Conservation (phyloP, 2,797 vertebrate genomes). For the Molossus alvarezi region DNA sequence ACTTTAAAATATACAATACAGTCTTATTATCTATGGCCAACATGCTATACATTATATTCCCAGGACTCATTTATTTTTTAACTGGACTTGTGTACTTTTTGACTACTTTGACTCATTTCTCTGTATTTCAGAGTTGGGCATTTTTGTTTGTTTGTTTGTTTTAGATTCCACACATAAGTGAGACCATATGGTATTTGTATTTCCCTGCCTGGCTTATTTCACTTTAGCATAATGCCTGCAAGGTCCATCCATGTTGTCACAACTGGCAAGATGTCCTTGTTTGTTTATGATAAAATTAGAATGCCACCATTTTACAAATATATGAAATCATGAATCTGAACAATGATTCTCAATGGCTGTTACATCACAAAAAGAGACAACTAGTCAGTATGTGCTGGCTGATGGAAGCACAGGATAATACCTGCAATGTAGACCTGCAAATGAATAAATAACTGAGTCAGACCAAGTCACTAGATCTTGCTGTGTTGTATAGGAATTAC, state of each 20-base stretch:
- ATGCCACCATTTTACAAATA: conserved; percentile 8
- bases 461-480: neutral
- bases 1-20: neutral
- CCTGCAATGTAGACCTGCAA: neutral
- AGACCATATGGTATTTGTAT: neutral
- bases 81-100: neutral
- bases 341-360: neutral
- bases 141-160: neutral
- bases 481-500: neutral
- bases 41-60: neutral
- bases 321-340: neutral
- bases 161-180: neutral
- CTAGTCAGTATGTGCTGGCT: neutral
- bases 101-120: neutral
- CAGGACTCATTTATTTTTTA: neutral
- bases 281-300: neutral
- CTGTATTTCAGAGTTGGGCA: neutral
- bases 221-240: neutral
- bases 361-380: neutral
- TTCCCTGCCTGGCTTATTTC: neutral
- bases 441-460: neutral
- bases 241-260: neutral
- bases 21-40: neutral
- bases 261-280: neutral
- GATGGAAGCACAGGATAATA: neutral